Evolutionary conservation across 1,140 invertebrate genomes (phyloP).

Genomic region (Heliconius hewitsoni): DNA sequence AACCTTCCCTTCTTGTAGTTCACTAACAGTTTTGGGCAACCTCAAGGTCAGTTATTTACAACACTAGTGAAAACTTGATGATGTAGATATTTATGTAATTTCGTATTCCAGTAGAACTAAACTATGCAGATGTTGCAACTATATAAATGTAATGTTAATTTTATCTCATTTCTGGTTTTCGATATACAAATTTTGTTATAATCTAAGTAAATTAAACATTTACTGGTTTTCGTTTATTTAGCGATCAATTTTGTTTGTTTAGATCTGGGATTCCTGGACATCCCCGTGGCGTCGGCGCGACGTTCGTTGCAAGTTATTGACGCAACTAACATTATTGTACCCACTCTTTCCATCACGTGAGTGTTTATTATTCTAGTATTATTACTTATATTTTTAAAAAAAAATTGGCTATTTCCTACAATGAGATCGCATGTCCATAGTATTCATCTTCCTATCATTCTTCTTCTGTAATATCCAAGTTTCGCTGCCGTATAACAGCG

Average conservation of each 20-base stretch:
- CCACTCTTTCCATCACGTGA: constrained; percentile 30
- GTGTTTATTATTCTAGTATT: neutral
- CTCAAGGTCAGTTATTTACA: neutral
- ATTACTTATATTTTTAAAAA: neutral
- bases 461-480: neutral
- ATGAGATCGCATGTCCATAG: neutral
- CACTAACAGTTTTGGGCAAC: neutral
- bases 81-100: neutral
- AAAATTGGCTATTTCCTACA: too few relatives aligned
- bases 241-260: neutral
- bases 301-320: constrained; percentile 49
- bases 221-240: too few relatives aligned
- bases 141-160: neutral
- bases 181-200: too few relatives aligned
- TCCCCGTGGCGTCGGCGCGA: constrained; percentile 38
- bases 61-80: neutral
- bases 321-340: constrained; percentile 16
- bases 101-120: neutral
- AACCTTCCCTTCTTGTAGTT: neutral
- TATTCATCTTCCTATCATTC: neutral
- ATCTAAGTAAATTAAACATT: too few relatives aligned
- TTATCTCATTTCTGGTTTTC: neutral
- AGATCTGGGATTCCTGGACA: constrained; percentile 56
- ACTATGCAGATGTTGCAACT: neutral
- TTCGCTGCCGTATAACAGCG: too few relatives aligned